Percentiles rank a stretch among this genome's conserved stretches.
Evolutionary conservation across 2,888 invertebrate species (phyloP).

Genomic region (Cerastoderma edule): DNA sequence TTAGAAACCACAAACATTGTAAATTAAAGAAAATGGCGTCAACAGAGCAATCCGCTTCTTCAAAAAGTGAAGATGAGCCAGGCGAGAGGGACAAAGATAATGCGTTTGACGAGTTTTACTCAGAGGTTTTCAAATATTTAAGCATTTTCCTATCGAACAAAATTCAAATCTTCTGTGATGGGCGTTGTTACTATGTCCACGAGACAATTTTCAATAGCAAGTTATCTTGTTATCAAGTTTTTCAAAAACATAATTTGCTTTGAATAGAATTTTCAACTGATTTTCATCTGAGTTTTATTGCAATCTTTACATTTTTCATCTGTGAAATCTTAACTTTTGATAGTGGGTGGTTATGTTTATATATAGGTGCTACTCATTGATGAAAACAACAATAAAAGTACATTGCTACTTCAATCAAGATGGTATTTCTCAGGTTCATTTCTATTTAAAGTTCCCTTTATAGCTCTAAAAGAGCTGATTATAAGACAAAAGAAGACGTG

Average conservation of each 20-base stretch:
- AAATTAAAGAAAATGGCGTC: slow-evolving; percentile 52
- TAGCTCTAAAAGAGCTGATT: too few species aligned
- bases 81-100: slow-evolving; percentile 46
- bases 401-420: too few species aligned
- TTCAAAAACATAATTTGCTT: not conserved
- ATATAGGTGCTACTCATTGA: too few species aligned
- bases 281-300: not conserved
- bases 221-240: not conserved
- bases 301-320: not conserved
- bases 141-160: too few species aligned
- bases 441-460: too few species aligned
- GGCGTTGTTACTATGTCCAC: not conserved
- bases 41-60: slow-evolving; percentile 33
- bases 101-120: slow-evolving; percentile 67
- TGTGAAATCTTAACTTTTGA: too few species aligned
- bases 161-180: not conserved
- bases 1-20: slow-evolving; percentile 23
- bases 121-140: slow-evolving; percentile 63
- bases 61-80: slow-evolving; percentile 30
- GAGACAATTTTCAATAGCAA: not conserved
- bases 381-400: too few species aligned
- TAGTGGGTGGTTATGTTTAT: too few species aligned
- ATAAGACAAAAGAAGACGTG: too few species aligned
- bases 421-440: too few species aligned
- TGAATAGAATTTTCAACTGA: not conserved